Base-by-base conservation (phyloP, 2,113 vertebrate species). In the Melanotaenia duboulayi region DNA sequence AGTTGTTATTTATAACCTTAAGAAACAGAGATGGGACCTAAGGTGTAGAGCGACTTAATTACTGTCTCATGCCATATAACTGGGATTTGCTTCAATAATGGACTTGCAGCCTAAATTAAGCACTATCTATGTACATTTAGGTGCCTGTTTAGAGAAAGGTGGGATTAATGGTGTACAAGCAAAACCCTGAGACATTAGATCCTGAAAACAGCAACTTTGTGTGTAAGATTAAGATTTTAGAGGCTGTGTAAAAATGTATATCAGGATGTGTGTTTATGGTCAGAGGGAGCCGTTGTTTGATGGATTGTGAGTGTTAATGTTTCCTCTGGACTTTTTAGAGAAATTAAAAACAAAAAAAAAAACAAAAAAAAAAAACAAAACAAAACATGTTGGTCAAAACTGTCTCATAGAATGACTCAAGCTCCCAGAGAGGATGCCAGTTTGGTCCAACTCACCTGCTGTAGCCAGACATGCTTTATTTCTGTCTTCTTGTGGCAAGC, bases 51-150 rank as follows among this genome's bases (percentile, higher is more conserved):
- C 82, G 90, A 91, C 91, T 92, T 49, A 91, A 92, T 93, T 93
- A 90, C 84, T 84, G 85, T 87, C 86, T 90, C 89, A 84, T 92
- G 86, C 85, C 82, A 84, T 92, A 91, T 92, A 92, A 84, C 77
- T 55, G 32, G 80, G 82, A 89, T 91, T 88, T 61, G 40, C 87
- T 87, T 92, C 85, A 89, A 91, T 92, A 92, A 92, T 86, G 76
- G 83, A 87, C 74, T 74, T 78, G 85, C 82, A 83, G 80, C 83
- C 92, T 93, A 93, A 94, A 94, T 93, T 91, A 93, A 92, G 87
- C 75, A 32, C 68, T 78, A 80, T 90, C 68, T 78, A 80, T 90
- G 87, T 91, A 93, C 93, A 93, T 94, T 92, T 90, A 92, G 88
- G 72, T 19, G 68, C 76, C 73, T 50, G 70, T 88, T 91, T 92